Evolutionary conservation across 2,113 vertebrate genomes (phyloP), one percentile per base, ranked within the genome.

Genomic region (Aegotheles bennettii): DNA sequence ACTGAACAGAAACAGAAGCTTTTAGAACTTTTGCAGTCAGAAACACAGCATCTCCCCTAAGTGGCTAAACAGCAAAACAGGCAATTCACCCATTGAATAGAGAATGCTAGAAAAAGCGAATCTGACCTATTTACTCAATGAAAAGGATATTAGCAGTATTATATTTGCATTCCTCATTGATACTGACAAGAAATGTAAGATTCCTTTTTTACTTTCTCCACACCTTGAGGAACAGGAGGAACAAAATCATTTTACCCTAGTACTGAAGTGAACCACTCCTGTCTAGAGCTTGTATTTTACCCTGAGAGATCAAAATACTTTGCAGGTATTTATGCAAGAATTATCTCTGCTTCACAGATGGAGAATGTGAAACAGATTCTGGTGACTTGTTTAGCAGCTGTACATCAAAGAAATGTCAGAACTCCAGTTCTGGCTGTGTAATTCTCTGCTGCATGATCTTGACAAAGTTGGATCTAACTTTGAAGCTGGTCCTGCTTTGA

Each of bases 291-390:
- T 90, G 93, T 79, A 79, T 85, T 93, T 88, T 71, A 88, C 57
- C 17, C 57, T 88, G 53, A 83, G 31, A 88, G n/a, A 94, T 65
- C 70, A 90, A 96, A 96, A 93, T 92, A 73, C 67, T 94, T 85
- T 26, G 51, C 61, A 77, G 92, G 50, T 94, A 80, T 94, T 93
- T 93, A 90, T 90, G 85, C 75, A 93, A 65, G 82, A 85, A 85
- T 91, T 82, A 63, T 71, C 74, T 87, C 74, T 94, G 61, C 70
- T 65, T 89, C 78, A 69, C 89, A 95, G 81, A 80, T 85, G 36
- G 87, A 89, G 61, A 53, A 85, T 42, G 57, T 61, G 78, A 87
- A 91, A 90, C 73, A 92, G 81, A 84, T 86, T 84, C 81, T 64
- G 28, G 61, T 43, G 53, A 26, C 82, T 94, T 87, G 70, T 89